Conservation (phyloP, 2,888 invertebrate genomes). For the Phasia obesa region DNA sequence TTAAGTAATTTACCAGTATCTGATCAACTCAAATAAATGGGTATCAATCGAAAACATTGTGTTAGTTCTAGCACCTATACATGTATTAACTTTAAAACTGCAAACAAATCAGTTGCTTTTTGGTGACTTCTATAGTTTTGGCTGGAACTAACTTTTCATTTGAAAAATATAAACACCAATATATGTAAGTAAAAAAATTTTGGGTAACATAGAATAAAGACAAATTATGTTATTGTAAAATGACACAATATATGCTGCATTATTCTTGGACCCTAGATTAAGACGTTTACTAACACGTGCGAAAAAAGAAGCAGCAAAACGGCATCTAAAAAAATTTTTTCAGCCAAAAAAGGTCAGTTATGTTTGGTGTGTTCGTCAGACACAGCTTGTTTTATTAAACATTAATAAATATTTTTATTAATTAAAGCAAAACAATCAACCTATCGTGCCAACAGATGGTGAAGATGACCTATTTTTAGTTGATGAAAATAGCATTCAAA, state of each 20-base stretch:
- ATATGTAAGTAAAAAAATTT: no score
- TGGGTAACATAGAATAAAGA: no score
- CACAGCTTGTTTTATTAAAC: background rate
- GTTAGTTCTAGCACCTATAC: background rate
- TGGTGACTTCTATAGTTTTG: slow-evolving; percentile 1
- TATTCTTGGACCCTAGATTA: no score
- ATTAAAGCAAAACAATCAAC: background rate
- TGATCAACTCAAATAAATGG: slow-evolving; percentile 2
- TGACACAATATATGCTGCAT: no score
- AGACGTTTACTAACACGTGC: background rate
- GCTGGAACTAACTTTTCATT: slow-evolving; percentile 7
- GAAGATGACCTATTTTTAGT: slow-evolving; percentile 1
- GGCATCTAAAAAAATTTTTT: no score
- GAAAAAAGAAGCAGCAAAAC: background rate
- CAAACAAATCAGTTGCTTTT: slow-evolving; percentile 6
- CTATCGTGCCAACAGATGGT: background rate
- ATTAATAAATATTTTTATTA: slow-evolving; percentile 2
- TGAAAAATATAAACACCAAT: no score
- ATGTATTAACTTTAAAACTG: slow-evolving; percentile 1
- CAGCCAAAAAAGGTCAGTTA: no score
- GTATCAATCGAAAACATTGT: slow-evolving; percentile 3
- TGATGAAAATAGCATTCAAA: slow-evolving; percentile 1
- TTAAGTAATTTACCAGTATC: no score
- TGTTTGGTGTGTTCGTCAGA: no score
- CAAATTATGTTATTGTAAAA: no score